Base-by-base conservation (phyloP, 2,888 invertebrate species). In the Zhuqinia jingwanae region DNA sequence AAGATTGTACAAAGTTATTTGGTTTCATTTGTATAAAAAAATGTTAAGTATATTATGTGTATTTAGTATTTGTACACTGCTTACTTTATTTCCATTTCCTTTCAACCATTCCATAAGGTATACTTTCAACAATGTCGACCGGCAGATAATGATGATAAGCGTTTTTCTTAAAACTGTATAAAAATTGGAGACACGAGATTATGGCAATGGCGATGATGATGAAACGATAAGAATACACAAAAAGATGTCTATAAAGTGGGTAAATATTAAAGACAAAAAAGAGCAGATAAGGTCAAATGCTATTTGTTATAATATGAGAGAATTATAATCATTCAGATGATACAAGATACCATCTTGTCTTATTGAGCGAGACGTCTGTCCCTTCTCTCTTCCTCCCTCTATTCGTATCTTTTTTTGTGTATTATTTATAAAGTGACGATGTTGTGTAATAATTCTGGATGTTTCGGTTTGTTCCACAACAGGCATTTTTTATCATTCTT, bases 71-170 rank as follows among this genome's bases (percentile, higher is more conserved):
- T 83, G 77, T 76, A 65, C 65, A 76, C 76, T 83, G 76, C 65
- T 83, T 63, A 25, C 68, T 77, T 50, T n/a, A n/a, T n/a, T n/a
- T n/a, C n/a, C n/a, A n/a, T n/a, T 68, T 81, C 25, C 11, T n/a
- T 50, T 83, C 68, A 30, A 53, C 13, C 5, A 20, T 30, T 27
- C 17, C n/a, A 30, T 0, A 22, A 63, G 63, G 63, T 47, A 60
- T 45, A 58, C 11, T 50, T 77, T 82, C n/a, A n/a, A n/a, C n/a
- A n/a, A n/a, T n/a, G n/a, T n/a, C n/a, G n/a, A 75, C 60, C 77
- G 76, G 83, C 53, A 76, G 83, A 83, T n/a, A n/a, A n/a, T 63
- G 73, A 75, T 75, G 83, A 82, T 82, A 75, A 83, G 83, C 25
- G 11, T 63, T 77, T 83, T 73, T 78, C 20, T 56, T 27, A 30